Percentiles rank a stretch among this genome's conserved stretches.
Conservation (phyloP, 2,888 invertebrate genomes). For the Stramonita haemastoma region DNA sequence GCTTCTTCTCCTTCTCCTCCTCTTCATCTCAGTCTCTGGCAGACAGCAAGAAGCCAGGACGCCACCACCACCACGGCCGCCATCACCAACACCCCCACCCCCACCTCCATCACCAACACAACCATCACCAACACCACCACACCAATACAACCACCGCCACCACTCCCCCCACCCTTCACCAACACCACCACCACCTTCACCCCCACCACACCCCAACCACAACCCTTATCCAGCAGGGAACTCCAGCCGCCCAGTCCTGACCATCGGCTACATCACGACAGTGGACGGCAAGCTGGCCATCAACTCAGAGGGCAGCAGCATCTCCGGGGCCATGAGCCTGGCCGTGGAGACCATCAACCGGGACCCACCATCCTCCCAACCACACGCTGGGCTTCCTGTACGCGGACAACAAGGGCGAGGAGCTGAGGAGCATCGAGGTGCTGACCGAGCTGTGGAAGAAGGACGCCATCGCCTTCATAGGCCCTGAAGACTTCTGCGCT, state of each 20-base stretch:
- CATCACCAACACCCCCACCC: neutral
- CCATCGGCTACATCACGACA: constrained; percentile 52
- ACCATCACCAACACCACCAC: neutral
- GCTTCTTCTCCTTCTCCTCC: neutral
- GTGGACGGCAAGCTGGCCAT: constrained; percentile 34
- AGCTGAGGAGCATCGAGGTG: constrained; percentile 43
- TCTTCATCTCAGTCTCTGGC: neutral
- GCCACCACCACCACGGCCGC: neutral
- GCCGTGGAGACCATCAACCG: constrained; percentile 51
- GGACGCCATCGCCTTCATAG: constrained; percentile 94
- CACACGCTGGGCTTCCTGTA: constrained; percentile 47
- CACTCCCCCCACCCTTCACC: neutral
- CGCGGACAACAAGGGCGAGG: constrained; percentile 48
- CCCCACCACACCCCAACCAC: neutral
- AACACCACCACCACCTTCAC: neutral
- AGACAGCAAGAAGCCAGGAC: neutral
- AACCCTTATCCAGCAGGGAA: too few species aligned
- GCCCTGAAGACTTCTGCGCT: constrained; percentile 94
- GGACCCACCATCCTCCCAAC: constrained; percentile 48
- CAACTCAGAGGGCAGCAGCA: constrained; percentile 48
- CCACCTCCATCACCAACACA: neutral
- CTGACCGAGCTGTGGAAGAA: constrained; percentile 82
- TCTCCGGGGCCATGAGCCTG: constrained; percentile 54
- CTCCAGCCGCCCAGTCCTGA: neutral
- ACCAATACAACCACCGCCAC: neutral